Percentiles rank a stretch among this genome's conserved stretches.
Evolutionary conservation across 2,888 invertebrate species (phyloP).

Genomic region (Geophilus truncorum): DNA sequence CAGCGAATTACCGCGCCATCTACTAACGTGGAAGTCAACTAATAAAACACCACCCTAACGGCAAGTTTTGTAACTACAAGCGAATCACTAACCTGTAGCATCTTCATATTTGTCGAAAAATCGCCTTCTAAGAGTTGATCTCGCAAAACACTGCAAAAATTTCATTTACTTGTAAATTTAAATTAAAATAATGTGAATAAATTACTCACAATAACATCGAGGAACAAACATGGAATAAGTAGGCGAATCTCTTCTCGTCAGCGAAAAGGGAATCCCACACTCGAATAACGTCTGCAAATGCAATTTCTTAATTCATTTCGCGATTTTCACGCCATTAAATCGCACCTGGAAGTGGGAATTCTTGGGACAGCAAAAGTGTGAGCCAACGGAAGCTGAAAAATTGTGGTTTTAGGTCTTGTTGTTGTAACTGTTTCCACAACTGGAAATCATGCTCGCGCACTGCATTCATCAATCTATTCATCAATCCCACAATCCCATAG

Average conservation of each 20-base stretch:
- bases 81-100: slow-evolving; percentile 65
- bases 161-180: slow-evolving; percentile 27
- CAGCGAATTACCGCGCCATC: neutral
- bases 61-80: neutral
- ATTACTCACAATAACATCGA: slow-evolving; percentile 92
- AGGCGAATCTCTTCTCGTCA: slow-evolving; percentile 81
- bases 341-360: slow-evolving; percentile 79
- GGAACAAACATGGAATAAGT: slow-evolving; percentile 86
- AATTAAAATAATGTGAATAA: slow-evolving; percentile 30
- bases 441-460: slow-evolving; percentile 70
- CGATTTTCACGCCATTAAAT: neutral
- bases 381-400: slow-evolving; percentile 98
- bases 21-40: neutral
- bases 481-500: slow-evolving; percentile 84
- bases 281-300: slow-evolving; percentile 72
- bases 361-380: slow-evolving; percentile 89
- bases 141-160: slow-evolving; percentile 65
- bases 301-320: neutral
- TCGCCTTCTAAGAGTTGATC: slow-evolving; percentile 78
- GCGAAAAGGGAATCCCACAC: slow-evolving; percentile 97
- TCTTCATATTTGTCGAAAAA: slow-evolving; percentile 88
- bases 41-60: neutral
- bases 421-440: slow-evolving; percentile 69
- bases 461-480: slow-evolving; percentile 71
- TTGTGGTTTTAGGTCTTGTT: slow-evolving; percentile 85